Conservation (phyloP, 2,797 vertebrate genomes). For the Adrianichthys oophorus region DNA sequence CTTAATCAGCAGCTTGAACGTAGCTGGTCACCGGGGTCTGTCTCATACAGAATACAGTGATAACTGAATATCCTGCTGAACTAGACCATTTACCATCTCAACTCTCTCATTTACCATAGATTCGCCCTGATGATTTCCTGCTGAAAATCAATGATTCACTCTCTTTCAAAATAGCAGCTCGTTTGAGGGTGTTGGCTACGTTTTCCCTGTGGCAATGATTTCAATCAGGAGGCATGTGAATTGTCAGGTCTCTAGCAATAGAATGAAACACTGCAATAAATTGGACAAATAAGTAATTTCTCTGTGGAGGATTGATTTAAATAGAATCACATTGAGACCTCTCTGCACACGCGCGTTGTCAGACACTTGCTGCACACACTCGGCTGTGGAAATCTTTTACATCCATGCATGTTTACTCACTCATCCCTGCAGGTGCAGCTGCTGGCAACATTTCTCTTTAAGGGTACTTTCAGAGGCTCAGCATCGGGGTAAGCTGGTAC, state of each 20-base stretch:
- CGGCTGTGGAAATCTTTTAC: slow-evolving; percentile 10
- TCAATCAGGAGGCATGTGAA: slow-evolving; percentile 70
- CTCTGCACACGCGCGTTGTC: slow-evolving; percentile 15
- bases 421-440: slow-evolving; percentile 15
- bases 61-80: slow-evolving; percentile 70
- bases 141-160: slow-evolving; percentile 75
- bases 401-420: slow-evolving; percentile 4
- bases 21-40: slow-evolving; percentile 45
- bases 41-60: slow-evolving; percentile 62
- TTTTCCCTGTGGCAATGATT: slow-evolving; percentile 69
- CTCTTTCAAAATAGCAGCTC: slow-evolving; percentile 57
- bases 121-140: slow-evolving; percentile 76
- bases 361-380: slow-evolving; percentile 17
- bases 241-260: slow-evolving; percentile 57
- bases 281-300: slow-evolving; percentile 77
- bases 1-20: slow-evolving; percentile 55
- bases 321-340: slow-evolving; percentile 65
- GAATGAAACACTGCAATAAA: slow-evolving; percentile 65
- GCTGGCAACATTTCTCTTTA: slow-evolving; percentile 23
- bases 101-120: slow-evolving; percentile 73
- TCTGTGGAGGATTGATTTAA: slow-evolving; percentile 64
- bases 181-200: slow-evolving; percentile 46
- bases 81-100: slow-evolving; percentile 59
- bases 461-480: slow-evolving; percentile 23
- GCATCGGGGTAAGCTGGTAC: slow-evolving; percentile 9